These are phyloP conservation scores for Drosophila setifemur DNA, from an alignment of 1,140 invertebrate species.

Conservation along the genomic window DNA sequence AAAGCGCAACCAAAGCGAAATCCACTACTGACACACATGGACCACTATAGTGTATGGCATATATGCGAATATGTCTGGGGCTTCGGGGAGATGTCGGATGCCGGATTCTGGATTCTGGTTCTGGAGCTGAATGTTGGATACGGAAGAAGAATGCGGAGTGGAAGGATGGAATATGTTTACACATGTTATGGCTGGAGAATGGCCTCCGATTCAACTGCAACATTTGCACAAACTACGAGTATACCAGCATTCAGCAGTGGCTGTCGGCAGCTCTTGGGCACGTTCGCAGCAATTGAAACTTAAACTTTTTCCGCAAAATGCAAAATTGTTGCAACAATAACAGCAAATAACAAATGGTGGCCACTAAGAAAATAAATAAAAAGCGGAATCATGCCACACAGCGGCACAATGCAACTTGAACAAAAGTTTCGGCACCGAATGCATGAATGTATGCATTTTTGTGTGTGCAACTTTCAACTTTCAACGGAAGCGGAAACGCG, in stretches of 20 bases:
- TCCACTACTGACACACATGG: conserved; percentile 71
- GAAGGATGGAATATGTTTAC: conserved; percentile 55
- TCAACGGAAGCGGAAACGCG: conserved; percentile 67
- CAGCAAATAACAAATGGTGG: conserved; percentile 61
- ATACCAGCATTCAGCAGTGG: no score
- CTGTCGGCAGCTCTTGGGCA: conserved; percentile 72
- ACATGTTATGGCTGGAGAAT: conserved; percentile 70
- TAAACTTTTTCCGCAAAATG: conserved; percentile 63
- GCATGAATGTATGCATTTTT: conserved; percentile 40
- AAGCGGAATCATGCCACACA: conserved; percentile 23
- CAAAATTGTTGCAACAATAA: conserved; percentile 66
- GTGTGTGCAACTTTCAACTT: conserved; percentile 44
- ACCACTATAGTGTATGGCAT: no score
- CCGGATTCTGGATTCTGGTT: background rate
- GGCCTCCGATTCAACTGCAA: conserved; percentile 27
- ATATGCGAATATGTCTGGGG: conserved; percentile 30
- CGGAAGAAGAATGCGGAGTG: background rate
- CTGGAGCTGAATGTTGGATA: background rate
- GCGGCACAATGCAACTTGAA: conserved; percentile 71
- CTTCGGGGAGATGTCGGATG: background rate
- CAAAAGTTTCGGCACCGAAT: conserved; percentile 59
- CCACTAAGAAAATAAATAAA: conserved; percentile 58
- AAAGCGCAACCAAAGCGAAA: conserved; percentile 55
- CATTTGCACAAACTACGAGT: no score
- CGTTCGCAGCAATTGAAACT: conserved; percentile 71